A percentile compares a stretch with the other conserved stretches of the same genome.
Conservation (phyloP, 35 echinoderm and acorn worm genomes). For the Hemicentrotus pulcherrimus region DNA sequence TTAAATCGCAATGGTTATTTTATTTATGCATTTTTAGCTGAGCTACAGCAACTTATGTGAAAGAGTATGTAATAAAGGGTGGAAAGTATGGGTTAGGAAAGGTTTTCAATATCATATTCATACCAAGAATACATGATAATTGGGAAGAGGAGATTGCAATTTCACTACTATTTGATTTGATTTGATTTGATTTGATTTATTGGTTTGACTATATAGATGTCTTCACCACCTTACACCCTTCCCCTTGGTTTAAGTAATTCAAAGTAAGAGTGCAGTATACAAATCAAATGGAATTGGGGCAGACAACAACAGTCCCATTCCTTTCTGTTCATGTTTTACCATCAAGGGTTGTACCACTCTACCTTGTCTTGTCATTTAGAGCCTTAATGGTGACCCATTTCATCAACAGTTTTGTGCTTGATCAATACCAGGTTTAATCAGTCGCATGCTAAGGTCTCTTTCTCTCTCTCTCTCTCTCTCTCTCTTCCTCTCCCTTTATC, state of each 20-base stretch:
- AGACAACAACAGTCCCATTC: neutral
- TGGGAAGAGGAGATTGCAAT: no score
- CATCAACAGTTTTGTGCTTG: conserved; percentile 7
- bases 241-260: neutral
- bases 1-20: no score
- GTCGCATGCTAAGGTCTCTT: neutral
- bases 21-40: no score
- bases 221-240: neutral
- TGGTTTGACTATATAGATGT: no score
- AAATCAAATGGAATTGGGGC: neutral
- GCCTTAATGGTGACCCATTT: neutral
- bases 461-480: neutral
- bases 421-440: neutral
- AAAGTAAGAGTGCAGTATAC: neutral
- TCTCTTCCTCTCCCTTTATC: neutral
- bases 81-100: no score
- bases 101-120: no score
- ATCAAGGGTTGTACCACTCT: neutral
- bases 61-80: no score
- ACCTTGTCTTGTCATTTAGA: neutral
- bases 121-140: no score
- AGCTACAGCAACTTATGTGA: no score
- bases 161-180: no score
- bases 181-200: no score
- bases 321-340: neutral